phyloP scores from a whole-genome alignment of 2,113 vertebrate species.

The Plectropomus leopardus region DNA sequence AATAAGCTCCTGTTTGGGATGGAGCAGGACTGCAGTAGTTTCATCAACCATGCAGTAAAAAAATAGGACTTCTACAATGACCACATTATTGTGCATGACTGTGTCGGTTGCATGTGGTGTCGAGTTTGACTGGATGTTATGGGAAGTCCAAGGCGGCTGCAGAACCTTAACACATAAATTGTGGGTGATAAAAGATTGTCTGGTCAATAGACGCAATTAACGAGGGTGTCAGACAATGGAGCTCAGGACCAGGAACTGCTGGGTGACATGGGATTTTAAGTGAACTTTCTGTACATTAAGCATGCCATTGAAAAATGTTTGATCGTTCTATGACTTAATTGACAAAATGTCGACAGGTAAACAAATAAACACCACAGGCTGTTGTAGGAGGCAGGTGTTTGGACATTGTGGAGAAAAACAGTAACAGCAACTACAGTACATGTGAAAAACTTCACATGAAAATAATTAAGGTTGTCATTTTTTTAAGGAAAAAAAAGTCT shows the following conservation, averaged over 20 bases:
- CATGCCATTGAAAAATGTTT: constrained; percentile 42
- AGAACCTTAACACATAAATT: constrained; percentile 75
- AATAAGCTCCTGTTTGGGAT: constrained; percentile 1
- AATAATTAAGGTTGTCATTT: constrained; percentile 55
- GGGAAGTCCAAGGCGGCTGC: constrained; percentile 81
- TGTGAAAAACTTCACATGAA: constrained; percentile 55
- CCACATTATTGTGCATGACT: constrained; percentile 4
- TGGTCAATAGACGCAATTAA: constrained; percentile 60
- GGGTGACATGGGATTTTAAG: neutral
- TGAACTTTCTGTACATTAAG: constrained; percentile 60
- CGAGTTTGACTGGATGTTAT: neutral
- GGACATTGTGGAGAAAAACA: constrained; percentile 26
- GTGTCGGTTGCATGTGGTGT: constrained; percentile 24
- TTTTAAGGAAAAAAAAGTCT: constrained; percentile 30
- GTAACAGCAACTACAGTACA: constrained; percentile 82
- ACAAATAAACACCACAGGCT: constrained; percentile 36
- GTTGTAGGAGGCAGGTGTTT: constrained; percentile 12
- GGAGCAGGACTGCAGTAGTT: constrained; percentile 8
- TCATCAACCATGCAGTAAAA: constrained; percentile 14
- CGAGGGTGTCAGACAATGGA: constrained; percentile 12
- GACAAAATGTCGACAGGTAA: constrained; percentile 22
- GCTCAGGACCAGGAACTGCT: constrained; percentile 6
- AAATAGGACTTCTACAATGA: constrained; percentile 14
- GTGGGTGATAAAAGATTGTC: constrained; percentile 77
- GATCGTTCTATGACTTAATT: constrained; percentile 33